Evolutionary conservation across 2,113 vertebrate species (phyloP).

Genomic region (Cheirogaleus medius): DNA sequence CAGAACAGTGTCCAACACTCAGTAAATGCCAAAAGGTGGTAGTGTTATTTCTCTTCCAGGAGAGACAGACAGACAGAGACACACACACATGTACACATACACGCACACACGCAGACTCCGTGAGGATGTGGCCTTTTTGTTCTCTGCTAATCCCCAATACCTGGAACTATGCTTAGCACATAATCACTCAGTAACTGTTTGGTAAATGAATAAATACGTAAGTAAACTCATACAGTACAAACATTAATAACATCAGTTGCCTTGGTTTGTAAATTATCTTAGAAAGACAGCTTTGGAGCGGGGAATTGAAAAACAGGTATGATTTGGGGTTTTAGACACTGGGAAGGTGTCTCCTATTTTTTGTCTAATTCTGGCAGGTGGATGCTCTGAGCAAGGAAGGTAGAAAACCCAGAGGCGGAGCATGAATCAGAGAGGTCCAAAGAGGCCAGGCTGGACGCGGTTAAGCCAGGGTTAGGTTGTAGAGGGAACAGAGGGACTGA

Average conservation of each 20-base stretch:
- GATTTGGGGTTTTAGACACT: neutral
- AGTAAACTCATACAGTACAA: accelerated
- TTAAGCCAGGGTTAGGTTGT: too few relatives aligned
- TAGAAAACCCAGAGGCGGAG: neutral
- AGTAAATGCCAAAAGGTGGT: neutral
- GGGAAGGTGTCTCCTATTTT: neutral
- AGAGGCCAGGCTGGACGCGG: neutral
- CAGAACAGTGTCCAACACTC: neutral
- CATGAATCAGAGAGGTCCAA: neutral
- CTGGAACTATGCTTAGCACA: too few relatives aligned
- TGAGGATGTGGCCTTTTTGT: neutral
- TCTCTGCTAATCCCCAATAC: neutral
- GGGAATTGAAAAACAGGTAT: neutral
- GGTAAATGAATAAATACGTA: neutral
- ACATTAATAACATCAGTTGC: neutral
- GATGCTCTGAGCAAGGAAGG: neutral
- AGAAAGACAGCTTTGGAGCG: neutral
- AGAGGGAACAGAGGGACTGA: accelerated
- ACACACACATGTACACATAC: accelerated
- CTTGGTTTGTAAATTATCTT: neutral
- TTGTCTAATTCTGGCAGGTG: neutral
- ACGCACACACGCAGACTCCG: accelerated
- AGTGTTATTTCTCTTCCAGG: neutral
- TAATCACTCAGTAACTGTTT: too few relatives aligned
- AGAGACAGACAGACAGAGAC: neutral